These are phyloP conservation scores for Ophion ventricosus DNA, from an alignment of 2,888 invertebrate genomes.

Conservation along the genomic window DNA sequence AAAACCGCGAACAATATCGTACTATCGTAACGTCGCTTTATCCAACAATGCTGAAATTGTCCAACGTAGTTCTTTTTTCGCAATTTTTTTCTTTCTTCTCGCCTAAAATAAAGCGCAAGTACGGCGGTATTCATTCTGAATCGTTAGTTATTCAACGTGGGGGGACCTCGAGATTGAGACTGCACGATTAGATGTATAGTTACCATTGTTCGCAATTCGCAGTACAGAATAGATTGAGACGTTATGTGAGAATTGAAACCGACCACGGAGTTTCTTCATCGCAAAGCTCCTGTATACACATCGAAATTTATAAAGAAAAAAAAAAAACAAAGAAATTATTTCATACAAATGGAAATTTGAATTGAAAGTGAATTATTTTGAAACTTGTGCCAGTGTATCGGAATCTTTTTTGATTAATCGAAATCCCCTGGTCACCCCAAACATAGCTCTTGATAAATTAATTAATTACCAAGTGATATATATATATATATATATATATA, in stretches of 20 bases:
- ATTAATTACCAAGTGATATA: too few relatives aligned
- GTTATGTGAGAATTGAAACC: constrained; percentile 22
- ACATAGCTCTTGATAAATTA: too few relatives aligned
- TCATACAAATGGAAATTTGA: background rate
- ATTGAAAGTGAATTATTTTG: background rate
- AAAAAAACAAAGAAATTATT: background rate
- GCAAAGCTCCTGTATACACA: constrained; percentile 1
- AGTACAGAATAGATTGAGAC: constrained; percentile 17
- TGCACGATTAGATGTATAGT: constrained; percentile 42
- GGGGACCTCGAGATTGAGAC: constrained; percentile 30
- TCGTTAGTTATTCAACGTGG: constrained; percentile 31
- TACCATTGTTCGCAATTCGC: constrained; percentile 44
- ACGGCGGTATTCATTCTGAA: constrained; percentile 9
- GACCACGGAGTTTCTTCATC: background rate
- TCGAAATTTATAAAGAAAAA: background rate
- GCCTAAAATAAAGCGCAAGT: background rate
- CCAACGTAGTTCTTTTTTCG: constrained; percentile 1
- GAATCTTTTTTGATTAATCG: background rate
- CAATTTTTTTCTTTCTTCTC: constrained; percentile 13
- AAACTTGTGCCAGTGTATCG: background rate
- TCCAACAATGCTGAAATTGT: constrained; percentile 11
- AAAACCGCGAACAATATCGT: background rate
- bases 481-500: too few relatives aligned
- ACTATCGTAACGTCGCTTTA: background rate
- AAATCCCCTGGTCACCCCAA: too few relatives aligned